Evolutionary conservation across 2,113 vertebrate genomes (phyloP).

Genomic region (Myanophis thanlyinensis): DNA sequence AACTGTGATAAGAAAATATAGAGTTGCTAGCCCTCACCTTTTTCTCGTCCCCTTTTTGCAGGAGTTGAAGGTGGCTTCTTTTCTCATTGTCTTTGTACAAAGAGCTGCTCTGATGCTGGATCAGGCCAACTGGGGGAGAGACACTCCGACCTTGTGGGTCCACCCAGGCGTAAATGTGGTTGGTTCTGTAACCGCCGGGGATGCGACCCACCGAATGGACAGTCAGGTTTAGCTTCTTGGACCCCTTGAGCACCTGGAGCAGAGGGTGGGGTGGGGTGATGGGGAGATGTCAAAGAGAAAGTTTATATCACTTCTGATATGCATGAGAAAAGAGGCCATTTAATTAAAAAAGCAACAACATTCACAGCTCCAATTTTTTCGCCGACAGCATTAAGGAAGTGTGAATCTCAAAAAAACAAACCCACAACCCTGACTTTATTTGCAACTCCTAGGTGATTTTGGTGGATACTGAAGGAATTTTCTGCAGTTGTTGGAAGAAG

Average conservation of each 20-base stretch:
- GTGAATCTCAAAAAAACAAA: neutral
- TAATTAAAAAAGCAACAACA: neutral
- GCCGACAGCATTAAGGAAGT: neutral
- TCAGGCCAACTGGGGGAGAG: slow-evolving; percentile 83
- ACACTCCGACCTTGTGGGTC: slow-evolving; percentile 90
- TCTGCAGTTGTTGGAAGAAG: neutral
- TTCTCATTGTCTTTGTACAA: slow-evolving; percentile 78
- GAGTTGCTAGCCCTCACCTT: slow-evolving; percentile 77
- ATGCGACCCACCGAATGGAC: slow-evolving; percentile 91
- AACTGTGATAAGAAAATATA: neutral
- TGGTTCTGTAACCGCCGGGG: slow-evolving; percentile 92
- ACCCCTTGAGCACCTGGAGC: slow-evolving; percentile 93
- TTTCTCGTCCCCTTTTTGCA: slow-evolving; percentile 93
- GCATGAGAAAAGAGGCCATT: neutral
- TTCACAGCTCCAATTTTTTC: neutral
- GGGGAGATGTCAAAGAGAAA: neutral
- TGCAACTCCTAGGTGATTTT: neutral
- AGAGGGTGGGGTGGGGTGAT: neutral
- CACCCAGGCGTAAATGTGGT: slow-evolving; percentile 98
- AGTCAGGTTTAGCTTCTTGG: slow-evolving; percentile 89
- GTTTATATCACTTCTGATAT: slow-evolving; percentile 14
- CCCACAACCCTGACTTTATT: neutral
- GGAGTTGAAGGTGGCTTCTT: slow-evolving; percentile 88
- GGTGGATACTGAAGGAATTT: neutral
- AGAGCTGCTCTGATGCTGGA: slow-evolving; percentile 77